Base-by-base conservation (phyloP, 2,888 invertebrate species). In the Caenorhabditis auriculariae region DNA sequence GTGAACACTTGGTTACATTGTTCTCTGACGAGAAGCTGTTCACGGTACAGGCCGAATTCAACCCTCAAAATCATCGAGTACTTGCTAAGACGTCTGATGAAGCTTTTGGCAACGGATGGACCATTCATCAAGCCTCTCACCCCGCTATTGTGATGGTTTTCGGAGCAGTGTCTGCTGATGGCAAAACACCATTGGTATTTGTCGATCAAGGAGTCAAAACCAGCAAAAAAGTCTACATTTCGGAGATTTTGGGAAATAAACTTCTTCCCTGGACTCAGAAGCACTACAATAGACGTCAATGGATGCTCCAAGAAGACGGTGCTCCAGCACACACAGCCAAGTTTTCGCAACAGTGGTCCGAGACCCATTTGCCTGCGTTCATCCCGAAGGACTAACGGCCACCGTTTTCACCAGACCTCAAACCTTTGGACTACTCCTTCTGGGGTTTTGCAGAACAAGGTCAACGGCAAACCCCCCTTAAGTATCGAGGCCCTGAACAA, bases 151-250 rank as follows among this genome's bases (percentile, higher is more conserved):
- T 48, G 9, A 48, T 48, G 48, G 48, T 48, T 35, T 38, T 48
- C 17, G 48, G 48, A 17, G 48, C 48, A 23, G n/a, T 48, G 3
- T 24, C 26, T 7, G 1, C 48, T 6, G 19, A 32, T 32, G 46
- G 46, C 46, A 46, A 46, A 17, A 37, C 27, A 12, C 48, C 38
- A n/a, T 27, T 48, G 37, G 38, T 48, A 15, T n/a, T n/a, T n/a
- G 27, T 44, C 2, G 44, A 44, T 6, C 9, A 21, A 24, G 44
- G 44, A 26, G 44, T 26, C 19, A 44, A 44, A 44, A 24, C 27
- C 44, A 44, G 27, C 5, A 44, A 44, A 15, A 28, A 44, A n/a
- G 44, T 44, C 4, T 44, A 44, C 24, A 15, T 44, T 23, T 3
- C 4, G 26, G 44, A 44, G 19, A 44, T 44, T 44, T 44, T 44